These are phyloP conservation scores for Guaruba guarouba DNA, from an alignment of 2,113 vertebrate species.

Conservation along the genomic window DNA sequence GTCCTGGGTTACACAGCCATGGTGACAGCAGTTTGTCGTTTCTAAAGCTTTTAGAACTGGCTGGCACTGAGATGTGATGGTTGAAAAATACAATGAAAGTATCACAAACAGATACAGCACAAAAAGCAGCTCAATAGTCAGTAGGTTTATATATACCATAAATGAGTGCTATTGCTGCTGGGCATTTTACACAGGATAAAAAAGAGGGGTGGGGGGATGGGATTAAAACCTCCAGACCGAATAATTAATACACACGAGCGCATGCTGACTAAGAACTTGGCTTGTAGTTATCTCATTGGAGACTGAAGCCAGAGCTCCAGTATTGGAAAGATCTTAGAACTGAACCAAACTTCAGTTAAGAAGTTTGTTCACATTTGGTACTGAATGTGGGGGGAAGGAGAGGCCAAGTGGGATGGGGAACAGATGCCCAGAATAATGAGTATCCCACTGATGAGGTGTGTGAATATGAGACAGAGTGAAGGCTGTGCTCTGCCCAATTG, in stretches of 20 bases:
- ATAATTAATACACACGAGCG: background rate
- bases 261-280: background rate
- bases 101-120: background rate
- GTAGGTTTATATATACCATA: background rate
- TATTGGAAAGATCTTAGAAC: background rate
- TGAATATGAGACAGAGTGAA: background rate
- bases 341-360: background rate
- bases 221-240: background rate
- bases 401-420: background rate
- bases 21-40: background rate
- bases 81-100: background rate
- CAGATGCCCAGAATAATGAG: background rate
- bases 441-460: background rate
- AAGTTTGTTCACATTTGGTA: background rate
- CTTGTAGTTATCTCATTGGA: background rate
- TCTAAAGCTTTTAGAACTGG: background rate
- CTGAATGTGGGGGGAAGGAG: background rate
- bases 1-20: background rate
- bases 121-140: background rate
- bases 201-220: background rate
- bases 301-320: background rate
- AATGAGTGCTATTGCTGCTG: background rate
- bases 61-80: background rate
- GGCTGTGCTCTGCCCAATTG: background rate
- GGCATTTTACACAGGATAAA: background rate